Conservation (phyloP, 2,113 vertebrate species). For the Myxocyprinus asiaticus region DNA sequence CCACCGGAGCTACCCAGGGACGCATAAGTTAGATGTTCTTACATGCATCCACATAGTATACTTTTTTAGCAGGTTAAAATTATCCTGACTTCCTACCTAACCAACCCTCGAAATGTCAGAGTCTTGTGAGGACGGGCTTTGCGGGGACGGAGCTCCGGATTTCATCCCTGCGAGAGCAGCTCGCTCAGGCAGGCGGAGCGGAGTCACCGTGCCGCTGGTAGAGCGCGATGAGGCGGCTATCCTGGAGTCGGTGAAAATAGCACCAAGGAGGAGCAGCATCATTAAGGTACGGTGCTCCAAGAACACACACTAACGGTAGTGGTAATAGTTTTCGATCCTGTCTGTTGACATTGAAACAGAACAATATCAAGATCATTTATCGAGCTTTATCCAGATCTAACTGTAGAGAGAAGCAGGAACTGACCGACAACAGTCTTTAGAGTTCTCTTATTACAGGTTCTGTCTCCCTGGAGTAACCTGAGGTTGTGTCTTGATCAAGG, state of each 20-base stretch:
- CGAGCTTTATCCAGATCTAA: too few species aligned
- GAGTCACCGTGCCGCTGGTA: conserved; percentile 70
- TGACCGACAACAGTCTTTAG: too few species aligned
- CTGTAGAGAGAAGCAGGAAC: too few species aligned
- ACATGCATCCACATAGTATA: not conserved
- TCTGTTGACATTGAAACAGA: not conserved
- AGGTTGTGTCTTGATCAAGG: not conserved
- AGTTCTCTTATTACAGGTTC: not conserved
- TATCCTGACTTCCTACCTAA: not conserved
- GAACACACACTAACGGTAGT: too few species aligned
- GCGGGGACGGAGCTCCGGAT: conserved; percentile 70
- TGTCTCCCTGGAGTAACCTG: not conserved
- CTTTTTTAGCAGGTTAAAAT: not conserved
- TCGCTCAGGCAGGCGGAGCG: conserved; percentile 80
- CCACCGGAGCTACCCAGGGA: conserved; percentile 10
- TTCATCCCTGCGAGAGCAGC: conserved; percentile 62
- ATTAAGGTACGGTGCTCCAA: conserved; percentile 83
- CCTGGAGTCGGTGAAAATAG: conserved; percentile 83
- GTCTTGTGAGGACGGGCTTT: conserved; percentile 69
- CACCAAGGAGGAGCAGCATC: conserved; percentile 93
- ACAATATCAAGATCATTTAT: not conserved
- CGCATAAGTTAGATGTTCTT: not conserved
- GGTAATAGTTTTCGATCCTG: not conserved
- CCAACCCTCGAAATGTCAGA: conserved; percentile 68
- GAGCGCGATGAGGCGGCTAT: conserved; percentile 73